phyloP scores from a whole-genome alignment of 92 coral and sea anemone species.

The Chrysogorgia sp. region DNA sequence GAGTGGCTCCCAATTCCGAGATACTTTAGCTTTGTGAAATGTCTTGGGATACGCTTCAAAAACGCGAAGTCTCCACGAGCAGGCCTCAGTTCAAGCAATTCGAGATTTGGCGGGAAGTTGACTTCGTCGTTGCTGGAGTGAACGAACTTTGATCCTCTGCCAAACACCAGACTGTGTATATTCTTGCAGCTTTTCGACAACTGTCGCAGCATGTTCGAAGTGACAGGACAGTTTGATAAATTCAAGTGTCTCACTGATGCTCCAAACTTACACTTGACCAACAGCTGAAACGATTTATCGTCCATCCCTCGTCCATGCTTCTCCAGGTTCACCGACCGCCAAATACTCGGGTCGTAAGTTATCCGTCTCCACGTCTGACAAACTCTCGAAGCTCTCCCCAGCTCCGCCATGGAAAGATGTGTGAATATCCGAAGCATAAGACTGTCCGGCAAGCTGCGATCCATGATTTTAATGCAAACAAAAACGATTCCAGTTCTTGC shows the following conservation, averaged over 20 bases:
- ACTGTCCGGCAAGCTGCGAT: constrained; percentile 77
- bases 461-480: too few species aligned
- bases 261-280: constrained; percentile 81
- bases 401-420: constrained; percentile 73
- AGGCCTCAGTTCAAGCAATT: constrained; percentile 89
- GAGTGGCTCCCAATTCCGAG: constrained; percentile 93
- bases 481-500: constrained; percentile 2
- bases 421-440: constrained; percentile 89
- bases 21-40: constrained; percentile 85
- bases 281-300: constrained; percentile 83
- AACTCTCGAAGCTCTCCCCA: constrained; percentile 86
- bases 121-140: constrained; percentile 69
- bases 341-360: constrained; percentile 88
- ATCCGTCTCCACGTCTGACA: constrained; percentile 92
- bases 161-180: constrained; percentile 80
- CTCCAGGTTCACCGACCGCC: constrained; percentile 90
- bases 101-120: constrained; percentile 88
- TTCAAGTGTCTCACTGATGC: constrained; percentile 68
- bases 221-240: constrained; percentile 78
- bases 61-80: constrained; percentile 94
- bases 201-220: constrained; percentile 80
- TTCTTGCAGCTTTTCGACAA: constrained; percentile 82
- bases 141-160: constrained; percentile 86
- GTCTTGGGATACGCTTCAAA: constrained; percentile 83
- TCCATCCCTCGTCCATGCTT: constrained; percentile 74